phyloP scores from a whole-genome alignment of 2,797 vertebrate species.

The Poeciliopsis presidionis region DNA sequence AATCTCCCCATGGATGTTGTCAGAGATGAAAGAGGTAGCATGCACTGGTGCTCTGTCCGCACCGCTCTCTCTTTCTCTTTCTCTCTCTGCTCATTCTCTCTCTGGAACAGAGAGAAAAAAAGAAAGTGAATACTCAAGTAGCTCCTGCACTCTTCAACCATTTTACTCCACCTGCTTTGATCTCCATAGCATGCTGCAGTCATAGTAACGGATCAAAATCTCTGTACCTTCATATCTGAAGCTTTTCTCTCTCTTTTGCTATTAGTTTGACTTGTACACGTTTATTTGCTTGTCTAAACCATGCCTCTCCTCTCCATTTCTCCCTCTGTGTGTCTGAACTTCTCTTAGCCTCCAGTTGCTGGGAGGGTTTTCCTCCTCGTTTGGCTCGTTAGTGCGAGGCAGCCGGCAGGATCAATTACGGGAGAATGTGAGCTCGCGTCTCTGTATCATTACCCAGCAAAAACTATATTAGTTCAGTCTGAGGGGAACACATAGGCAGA shows the following conservation, averaged over 20 bases:
- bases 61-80: constrained; percentile 55
- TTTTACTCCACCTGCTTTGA: constrained; percentile 79
- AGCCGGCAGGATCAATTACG: constrained; percentile 81
- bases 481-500: constrained; percentile 72
- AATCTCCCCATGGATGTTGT: constrained; percentile 79
- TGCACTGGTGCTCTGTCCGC: constrained; percentile 74
- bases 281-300: constrained; percentile 72
- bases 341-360: constrained; percentile 65
- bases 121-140: constrained; percentile 80
- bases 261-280: constrained; percentile 61
- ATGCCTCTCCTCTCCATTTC: constrained; percentile 35
- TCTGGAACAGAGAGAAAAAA: constrained; percentile 69
- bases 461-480: constrained; percentile 79
- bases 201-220: constrained; percentile 70
- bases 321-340: constrained; percentile 45
- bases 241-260: constrained; percentile 54
- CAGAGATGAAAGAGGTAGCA: constrained; percentile 80
- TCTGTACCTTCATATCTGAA: constrained; percentile 66
- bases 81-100: constrained; percentile 69
- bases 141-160: constrained; percentile 77
- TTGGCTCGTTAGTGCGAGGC: constrained; percentile 79
- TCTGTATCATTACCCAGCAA: constrained; percentile 79
- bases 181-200: constrained; percentile 66
- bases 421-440: constrained; percentile 75
- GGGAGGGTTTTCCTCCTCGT: constrained; percentile 77